Base-by-base conservation (phyloP, 2,797 vertebrate species). In the Ceyx erithaca region DNA sequence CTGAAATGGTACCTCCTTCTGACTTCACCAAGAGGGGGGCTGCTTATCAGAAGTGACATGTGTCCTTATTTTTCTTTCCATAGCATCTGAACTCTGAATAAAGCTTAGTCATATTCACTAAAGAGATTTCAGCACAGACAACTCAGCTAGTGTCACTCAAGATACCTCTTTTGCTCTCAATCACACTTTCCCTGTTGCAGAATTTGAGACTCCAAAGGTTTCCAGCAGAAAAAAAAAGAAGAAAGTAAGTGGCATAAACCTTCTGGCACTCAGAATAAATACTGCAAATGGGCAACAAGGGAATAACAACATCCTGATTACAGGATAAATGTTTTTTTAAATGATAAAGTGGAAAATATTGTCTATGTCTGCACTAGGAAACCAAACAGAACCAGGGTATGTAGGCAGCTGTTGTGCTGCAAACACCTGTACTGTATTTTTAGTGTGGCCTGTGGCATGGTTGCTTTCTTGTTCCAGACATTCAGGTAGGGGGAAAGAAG, bases 341-440 rank as follows among this genome's bases (percentile, higher is more conserved):
- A 89, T 64, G 19, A 64, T 58, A 51, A 71, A 83, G 63, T 72
- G 55, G 83, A 90, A 85, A 83, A 84, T 40, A 90, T 48, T 69
- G 35, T 31, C 67, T 67, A 1, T 57, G 31, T 63, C 84, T 89
- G 75, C 68, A 92, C 63, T 64, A 66, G 73, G 68, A 90, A 85
- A 84, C 26, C 63, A 75, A 80, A 69, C 4, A 51, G 49, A 33
- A 85, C 17, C 40, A 69, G 40, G 16, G 52, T 77, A 46, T 7
- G 0, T 4, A 82, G 33, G 33, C 91, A 85, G 80, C 63, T 89
- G 82, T 76, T 75, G 61, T 10, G 25, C 10, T 87, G 85, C 30
- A 52, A 37, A 61, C 61, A 85, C 63, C 48, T 73, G 62, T 45
- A 54, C 20, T 64, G 30, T 75, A 45, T 70, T 85, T 81, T 77